Evolutionary conservation across 2,888 invertebrate genomes (phyloP).

Genomic region (Xanthorhoe spadicearia): DNA sequence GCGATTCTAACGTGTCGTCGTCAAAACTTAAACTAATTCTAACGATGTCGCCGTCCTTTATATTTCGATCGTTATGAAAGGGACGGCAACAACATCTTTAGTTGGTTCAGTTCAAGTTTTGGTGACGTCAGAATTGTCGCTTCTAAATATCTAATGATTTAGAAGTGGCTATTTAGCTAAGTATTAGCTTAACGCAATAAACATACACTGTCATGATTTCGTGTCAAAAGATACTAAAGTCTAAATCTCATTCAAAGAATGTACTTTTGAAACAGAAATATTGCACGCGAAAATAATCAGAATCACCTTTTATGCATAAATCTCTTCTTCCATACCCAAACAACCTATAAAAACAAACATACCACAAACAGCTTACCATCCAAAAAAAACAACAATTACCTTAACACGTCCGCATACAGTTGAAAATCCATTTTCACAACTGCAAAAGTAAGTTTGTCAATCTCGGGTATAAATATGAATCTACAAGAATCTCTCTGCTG

Average conservation of each 20-base stretch:
- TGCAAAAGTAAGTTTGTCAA: constrained; percentile 43
- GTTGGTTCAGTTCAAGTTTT: too few species aligned
- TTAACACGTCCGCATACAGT: constrained; percentile 15
- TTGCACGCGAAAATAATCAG: constrained; percentile 40
- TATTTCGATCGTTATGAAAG: too few species aligned
- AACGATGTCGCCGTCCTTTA: too few species aligned
- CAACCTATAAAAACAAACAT: constrained; percentile 52
- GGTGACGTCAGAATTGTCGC: too few species aligned
- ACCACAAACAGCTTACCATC: constrained; percentile 27
- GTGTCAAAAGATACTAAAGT: constrained; percentile 24
- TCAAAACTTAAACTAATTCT: too few species aligned
- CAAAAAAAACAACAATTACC: constrained; percentile 1
- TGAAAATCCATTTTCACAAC: constrained; percentile 10
- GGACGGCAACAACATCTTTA: too few species aligned
- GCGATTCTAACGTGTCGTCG: too few species aligned
- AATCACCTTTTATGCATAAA: constrained; percentile 52
- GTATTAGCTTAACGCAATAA: neutral
- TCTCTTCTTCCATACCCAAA: constrained; percentile 53
- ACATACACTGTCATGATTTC: neutral
- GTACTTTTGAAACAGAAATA: constrained; percentile 37
- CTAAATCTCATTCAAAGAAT: constrained; percentile 31
- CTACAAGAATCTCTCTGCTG: constrained; percentile 47
- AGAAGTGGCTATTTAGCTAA: too few species aligned
- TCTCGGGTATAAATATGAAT: constrained; percentile 53
- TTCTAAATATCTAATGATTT: too few species aligned